Percentiles rank a stretch among this genome's conserved stretches.
Evolutionary conservation across 2,797 vertebrate species (phyloP).

Genomic region (Cetoscarus ocellatus): DNA sequence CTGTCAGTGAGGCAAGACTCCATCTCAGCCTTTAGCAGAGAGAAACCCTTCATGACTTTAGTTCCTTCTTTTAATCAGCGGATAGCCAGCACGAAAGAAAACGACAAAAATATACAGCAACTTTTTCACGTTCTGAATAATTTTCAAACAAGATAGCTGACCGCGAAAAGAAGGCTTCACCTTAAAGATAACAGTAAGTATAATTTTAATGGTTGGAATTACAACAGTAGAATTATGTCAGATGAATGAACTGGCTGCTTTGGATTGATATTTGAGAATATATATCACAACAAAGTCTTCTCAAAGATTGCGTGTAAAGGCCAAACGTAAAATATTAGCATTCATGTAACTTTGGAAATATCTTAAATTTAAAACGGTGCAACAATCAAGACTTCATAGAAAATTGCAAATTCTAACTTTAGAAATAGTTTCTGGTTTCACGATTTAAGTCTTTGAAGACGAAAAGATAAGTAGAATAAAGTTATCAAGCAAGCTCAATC

Average conservation of each 20-base stretch:
- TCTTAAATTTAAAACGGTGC: no score
- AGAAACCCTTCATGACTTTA: not conserved
- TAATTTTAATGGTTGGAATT: not conserved
- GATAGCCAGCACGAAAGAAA: not conserved
- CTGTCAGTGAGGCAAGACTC: constrained; percentile 64
- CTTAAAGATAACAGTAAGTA: constrained; percentile 46
- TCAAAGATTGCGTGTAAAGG: no score
- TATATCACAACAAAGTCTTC: no score
- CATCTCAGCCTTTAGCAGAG: constrained; percentile 46
- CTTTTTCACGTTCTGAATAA: not conserved
- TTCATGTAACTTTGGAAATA: no score
- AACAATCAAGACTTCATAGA: no score
- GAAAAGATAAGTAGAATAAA: no score
- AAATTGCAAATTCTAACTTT: no score
- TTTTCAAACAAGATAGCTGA: not conserved
- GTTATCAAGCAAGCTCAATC: no score
- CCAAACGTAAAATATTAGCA: no score
- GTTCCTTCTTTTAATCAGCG: constrained; percentile 43
- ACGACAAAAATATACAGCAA: not conserved
- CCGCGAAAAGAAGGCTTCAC: not conserved
- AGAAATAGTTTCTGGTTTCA: no score
- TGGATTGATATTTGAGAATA: no score
- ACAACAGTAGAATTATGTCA: not conserved
- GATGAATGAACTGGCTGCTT: not conserved
- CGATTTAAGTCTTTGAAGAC: no score